Conservation (phyloP, 1,140 invertebrate species). For the Aporrectodea caliginosa region DNA sequence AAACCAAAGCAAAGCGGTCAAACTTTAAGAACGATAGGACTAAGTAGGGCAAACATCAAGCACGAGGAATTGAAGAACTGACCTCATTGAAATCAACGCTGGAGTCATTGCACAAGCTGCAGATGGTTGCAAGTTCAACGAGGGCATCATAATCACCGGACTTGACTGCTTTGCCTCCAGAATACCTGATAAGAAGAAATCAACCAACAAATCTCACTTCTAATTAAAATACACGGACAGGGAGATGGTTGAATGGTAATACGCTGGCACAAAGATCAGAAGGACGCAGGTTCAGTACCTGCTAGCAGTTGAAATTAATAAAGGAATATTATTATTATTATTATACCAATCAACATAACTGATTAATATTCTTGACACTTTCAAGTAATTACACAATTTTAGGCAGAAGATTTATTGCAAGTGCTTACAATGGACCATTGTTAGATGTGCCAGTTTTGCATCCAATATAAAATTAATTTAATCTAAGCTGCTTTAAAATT, state of each 20-base stretch:
- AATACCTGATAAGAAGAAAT: conserved; percentile 42
- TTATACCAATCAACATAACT: neutral
- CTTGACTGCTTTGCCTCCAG: conserved; percentile 67
- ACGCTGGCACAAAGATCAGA: too few species aligned
- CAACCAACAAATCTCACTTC: too few species aligned
- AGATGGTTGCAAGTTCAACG: conserved; percentile 92
- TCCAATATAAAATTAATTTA: too few species aligned
- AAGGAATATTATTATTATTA: too few species aligned
- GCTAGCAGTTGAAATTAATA: neutral
- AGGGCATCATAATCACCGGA: conserved; percentile 80
- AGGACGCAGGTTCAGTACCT: neutral
- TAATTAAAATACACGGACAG: too few species aligned
- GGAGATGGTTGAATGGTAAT: too few species aligned
- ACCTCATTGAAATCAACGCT: conserved; percentile 98
- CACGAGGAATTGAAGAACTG: conserved; percentile 25
- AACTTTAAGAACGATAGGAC: neutral
- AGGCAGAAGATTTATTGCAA: neutral
- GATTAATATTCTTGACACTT: neutral
- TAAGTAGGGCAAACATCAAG: neutral
- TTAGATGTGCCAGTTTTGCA: too few species aligned
- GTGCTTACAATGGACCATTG: too few species aligned
- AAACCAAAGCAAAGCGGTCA: neutral
- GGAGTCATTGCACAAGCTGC: conserved; percentile 99
- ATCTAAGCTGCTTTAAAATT: too few species aligned
- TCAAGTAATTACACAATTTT: neutral